Conservation (phyloP, 2,113 vertebrate species). For the Trinectes maculatus region DNA sequence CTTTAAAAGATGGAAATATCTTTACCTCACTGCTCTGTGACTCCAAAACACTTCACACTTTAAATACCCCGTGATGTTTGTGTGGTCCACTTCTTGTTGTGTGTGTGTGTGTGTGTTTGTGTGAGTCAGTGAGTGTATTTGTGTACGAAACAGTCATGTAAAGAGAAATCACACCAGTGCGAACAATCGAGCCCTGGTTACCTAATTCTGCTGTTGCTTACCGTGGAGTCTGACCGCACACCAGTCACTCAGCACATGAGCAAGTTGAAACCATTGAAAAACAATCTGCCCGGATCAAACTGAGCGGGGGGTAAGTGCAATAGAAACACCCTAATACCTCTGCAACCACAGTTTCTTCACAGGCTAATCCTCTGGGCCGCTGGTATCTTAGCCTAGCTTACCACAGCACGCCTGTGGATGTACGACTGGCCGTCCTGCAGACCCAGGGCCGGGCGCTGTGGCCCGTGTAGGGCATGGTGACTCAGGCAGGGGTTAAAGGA, state of each 20-base stretch:
- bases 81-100: too few species aligned
- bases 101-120: constrained; percentile 19
- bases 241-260: constrained; percentile 22
- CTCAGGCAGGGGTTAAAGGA: constrained; percentile 38
- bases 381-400: constrained; percentile 37
- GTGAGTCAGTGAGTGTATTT: constrained; percentile 46
- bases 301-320: constrained; percentile 3
- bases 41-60: neutral
- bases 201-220: constrained; percentile 18
- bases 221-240: constrained; percentile 16
- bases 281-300: constrained; percentile 32
- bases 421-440: neutral
- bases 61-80: constrained; percentile 35
- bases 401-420: constrained; percentile 17
- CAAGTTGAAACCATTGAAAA: constrained; percentile 35
- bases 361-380: constrained; percentile 34
- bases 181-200: constrained; percentile 4
- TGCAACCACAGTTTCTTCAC: constrained; percentile 63
- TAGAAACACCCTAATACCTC: constrained; percentile 35
- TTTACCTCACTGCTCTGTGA: neutral
- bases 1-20: too few species aligned
- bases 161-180: constrained; percentile 30
- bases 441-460: constrained; percentile 17
- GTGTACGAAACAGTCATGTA: constrained; percentile 6
- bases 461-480: constrained; percentile 46